Evolutionary conservation across 2,113 vertebrate genomes (phyloP), one percentile per base, ranked within the genome.

Genomic region (Rattus rattus): DNA sequence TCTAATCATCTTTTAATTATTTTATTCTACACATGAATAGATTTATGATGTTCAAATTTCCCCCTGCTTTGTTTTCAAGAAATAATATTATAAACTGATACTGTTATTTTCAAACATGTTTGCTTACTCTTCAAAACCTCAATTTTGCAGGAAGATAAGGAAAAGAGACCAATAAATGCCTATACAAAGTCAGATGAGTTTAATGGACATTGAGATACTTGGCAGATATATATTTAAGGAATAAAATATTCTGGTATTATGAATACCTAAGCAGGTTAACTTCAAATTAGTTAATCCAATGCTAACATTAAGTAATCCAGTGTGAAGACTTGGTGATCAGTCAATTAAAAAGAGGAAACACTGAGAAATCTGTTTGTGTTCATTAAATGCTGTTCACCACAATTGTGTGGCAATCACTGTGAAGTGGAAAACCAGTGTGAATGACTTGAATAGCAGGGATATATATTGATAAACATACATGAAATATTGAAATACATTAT

Each of bases 391-490:
- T 49, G 94, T 91, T 90, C 90, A 95, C 86, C 89, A 94, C 96
- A 88, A 96, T 86, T 33, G 9, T 91, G 97, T 98, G 43, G 86
- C 89, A 97, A 36, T 63, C 9, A 7, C 83, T 88, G 14, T 88
- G 47, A 97, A 96, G 56, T 88, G 47, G 85, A 10, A 96, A 97
- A 89, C 88, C 39, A 52, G 61, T 97, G 63, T 95, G 69, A 95
- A 96, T n/a, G 28, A 85, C 36, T 95, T 79, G 92, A 79, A 94
- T 33, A 94, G 36, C 12, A 81, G 86, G 88, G 92, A 96, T 43
- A 95, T 92, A 93, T 95, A 56, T 89, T 96, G 79, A 97, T 24
- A 97, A 85, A 88, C 89, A 83, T 39, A 14, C 22, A 30, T 81
- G 76, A 90, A 93, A 13, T 91, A 2, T 90, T 89, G 36, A 96